These are phyloP conservation scores for Styela clava DNA, from an alignment of 23 tunicate genomes.

Conservation along the genomic window DNA sequence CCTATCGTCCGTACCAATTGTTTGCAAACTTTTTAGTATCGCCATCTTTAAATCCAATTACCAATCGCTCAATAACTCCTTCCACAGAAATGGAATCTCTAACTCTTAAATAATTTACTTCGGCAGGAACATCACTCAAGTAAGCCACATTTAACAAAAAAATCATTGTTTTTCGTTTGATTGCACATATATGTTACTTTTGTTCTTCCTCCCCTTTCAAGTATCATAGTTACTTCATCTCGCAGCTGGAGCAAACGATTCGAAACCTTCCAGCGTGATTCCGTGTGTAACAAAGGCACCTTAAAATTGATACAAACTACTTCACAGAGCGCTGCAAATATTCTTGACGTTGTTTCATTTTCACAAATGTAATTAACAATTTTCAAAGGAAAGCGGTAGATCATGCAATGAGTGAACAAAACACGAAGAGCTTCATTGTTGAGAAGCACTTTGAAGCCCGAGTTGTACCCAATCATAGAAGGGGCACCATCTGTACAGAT, in stretches of 20 bases:
- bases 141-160: constrained; percentile 14
- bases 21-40: neutral
- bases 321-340: constrained; percentile 52
- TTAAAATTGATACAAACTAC: constrained; percentile 20
- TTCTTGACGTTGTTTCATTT: constrained; percentile 29
- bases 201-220: neutral
- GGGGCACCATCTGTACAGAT: constrained; percentile 71
- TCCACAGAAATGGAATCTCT: constrained; percentile 11
- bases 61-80: neutral
- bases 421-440: constrained; percentile 40
- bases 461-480: constrained; percentile 62
- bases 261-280: neutral
- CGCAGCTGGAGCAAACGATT: neutral
- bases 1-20: neutral
- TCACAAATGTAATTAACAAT: constrained; percentile 37
- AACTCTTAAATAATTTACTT: neutral
- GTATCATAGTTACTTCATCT: constrained; percentile 16
- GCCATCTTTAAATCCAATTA: neutral
- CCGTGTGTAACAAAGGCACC: constrained; percentile 34
- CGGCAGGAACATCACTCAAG: constrained; percentile 10
- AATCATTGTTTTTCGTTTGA: neutral
- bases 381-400: constrained; percentile 42
- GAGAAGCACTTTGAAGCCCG: constrained; percentile 45
- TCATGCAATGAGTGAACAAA: constrained; percentile 42
- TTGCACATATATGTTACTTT: neutral